Base-by-base conservation (phyloP, 2,888 invertebrate genomes). In the Chymomyza amoena region DNA sequence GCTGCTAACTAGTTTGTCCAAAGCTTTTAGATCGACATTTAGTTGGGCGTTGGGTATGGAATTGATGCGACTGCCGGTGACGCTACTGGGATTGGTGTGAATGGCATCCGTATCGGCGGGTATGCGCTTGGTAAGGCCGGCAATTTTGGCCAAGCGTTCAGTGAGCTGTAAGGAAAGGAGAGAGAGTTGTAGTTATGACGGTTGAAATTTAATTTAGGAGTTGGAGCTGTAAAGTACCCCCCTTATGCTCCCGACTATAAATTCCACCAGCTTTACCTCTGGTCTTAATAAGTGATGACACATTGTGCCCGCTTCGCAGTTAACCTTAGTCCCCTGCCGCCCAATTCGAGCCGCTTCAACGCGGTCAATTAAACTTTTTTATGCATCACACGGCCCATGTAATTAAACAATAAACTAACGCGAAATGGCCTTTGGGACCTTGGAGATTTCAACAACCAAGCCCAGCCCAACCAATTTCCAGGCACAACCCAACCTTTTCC, bases 1-100 rank as follows among this genome's bases (percentile, higher is more conserved):
- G 39, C 93, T 93, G 28, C 93, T 93, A 13, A 95, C 92, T 20
- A 95, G 91, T 85, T 94, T 94, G 83, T 95, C 95, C 61, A 95
- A 90, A 2, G 93, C 93, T 36, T 93, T 94, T 50, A 95, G 93
- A 79, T 95, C 95, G 51, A 89, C 89, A 70, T 94, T 93, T 9
- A 92, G 84, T 77, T 92, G 93, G 0, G 93, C 91, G 66, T 84
- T 92, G 75, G 81, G 89, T 70, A 79, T 89, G 1, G 90, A 89
- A 45, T 89, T 89, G 79, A 90, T 84, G 28, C 88, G 89, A 64
- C 90, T 89, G 60, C 85, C 89, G 1, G 83, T 67, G 45, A 80
- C 61, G 57, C 77, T 78, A 36, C 70, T 74, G 9, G 81, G 70
- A 9, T 72, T 87, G 64, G 60, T 78, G 74, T 25, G 76, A 64